These are phyloP conservation scores for Caiman crocodilus DNA, from an alignment of 2,797 vertebrate species.

Conservation along the genomic window DNA sequence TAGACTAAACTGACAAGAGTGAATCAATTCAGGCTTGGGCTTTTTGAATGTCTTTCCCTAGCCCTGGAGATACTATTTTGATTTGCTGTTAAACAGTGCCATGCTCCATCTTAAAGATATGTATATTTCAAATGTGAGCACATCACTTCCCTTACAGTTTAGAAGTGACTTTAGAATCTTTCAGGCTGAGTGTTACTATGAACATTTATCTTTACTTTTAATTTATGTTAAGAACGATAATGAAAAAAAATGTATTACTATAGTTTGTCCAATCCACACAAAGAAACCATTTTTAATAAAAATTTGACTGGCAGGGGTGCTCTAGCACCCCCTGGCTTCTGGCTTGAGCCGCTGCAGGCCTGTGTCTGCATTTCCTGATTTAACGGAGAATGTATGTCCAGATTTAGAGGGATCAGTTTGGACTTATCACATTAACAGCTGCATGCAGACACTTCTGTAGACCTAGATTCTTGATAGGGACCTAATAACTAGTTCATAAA, in stretches of 20 bases:
- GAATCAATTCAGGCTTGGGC: too few species aligned
- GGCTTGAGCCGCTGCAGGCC: too few species aligned
- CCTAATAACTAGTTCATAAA: background rate
- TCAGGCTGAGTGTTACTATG: background rate
- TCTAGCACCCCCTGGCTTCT: too few species aligned
- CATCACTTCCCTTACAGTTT: background rate
- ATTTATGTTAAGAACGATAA: background rate
- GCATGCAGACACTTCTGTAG: background rate
- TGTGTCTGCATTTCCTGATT: too few species aligned
- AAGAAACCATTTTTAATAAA: too few species aligned
- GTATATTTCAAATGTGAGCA: background rate
- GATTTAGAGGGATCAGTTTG: background rate
- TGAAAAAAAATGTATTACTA: background rate
- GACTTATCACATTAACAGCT: accelerated
- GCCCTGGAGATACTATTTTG: too few species aligned
- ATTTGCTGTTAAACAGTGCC: background rate
- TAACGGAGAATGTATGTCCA: too few species aligned
- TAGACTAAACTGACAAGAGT: too few species aligned
- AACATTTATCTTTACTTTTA: background rate
- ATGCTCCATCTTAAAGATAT: background rate
- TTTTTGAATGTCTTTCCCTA: too few species aligned
- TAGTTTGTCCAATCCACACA: too few species aligned
- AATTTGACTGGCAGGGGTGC: too few species aligned
- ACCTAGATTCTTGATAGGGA: conserved; percentile 35
- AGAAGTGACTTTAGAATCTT: background rate